phyloP scores from a whole-genome alignment of 2,113 vertebrate species.

The Australoheros scitulus region DNA sequence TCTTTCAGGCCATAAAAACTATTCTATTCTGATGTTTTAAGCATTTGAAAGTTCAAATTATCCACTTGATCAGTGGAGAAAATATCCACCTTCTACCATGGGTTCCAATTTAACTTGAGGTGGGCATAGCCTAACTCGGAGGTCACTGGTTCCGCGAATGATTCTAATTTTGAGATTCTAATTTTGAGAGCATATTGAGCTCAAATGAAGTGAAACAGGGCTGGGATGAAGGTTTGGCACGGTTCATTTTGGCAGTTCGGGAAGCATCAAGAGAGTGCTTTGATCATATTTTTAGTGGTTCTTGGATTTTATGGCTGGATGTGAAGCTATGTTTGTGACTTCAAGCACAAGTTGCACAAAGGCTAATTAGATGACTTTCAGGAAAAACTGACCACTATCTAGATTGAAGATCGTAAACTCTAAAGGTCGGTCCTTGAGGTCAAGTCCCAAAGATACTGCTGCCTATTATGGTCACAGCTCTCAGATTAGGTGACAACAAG shows the following conservation, averaged over 20 bases:
- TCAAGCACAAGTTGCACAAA: background rate
- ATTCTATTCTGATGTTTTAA: background rate
- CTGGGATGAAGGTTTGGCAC: background rate
- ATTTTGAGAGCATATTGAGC: background rate
- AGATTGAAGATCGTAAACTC: background rate
- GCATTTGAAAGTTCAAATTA: background rate
- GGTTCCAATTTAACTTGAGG: background rate
- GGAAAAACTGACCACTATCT: background rate
- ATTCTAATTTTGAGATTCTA: background rate
- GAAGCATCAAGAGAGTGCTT: conserved; percentile 5
- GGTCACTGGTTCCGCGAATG: background rate
- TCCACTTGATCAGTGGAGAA: background rate
- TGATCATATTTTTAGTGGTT: background rate
- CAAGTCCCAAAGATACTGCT: background rate
- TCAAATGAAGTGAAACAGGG: background rate
- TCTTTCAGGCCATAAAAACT: background rate
- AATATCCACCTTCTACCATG: background rate
- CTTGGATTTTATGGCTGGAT: background rate
- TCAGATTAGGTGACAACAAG: background rate
- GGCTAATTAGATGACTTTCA: background rate
- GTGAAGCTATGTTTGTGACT: background rate
- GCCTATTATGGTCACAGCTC: background rate
- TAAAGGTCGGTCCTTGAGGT: background rate
- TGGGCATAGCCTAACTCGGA: background rate
- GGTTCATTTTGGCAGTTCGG: background rate